Percentiles rank a stretch among this genome's conserved stretches.
Evolutionary conservation across 1,140 invertebrate species (phyloP).

Genomic region (Euura lappo): DNA sequence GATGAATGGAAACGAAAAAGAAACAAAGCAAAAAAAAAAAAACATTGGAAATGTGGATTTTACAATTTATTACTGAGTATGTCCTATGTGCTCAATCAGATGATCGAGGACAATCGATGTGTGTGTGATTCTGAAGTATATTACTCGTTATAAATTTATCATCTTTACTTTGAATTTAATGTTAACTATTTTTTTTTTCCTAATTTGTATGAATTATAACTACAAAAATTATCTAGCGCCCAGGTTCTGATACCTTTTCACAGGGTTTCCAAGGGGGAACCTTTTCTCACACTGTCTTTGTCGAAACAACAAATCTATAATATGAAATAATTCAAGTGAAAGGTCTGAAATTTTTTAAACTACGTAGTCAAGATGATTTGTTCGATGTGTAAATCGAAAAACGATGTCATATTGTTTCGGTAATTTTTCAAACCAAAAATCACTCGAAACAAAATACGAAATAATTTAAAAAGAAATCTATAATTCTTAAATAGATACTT

Average conservation of each 20-base stretch:
- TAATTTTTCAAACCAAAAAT: background rate
- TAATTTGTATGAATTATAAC: background rate
- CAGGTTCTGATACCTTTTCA: background rate
- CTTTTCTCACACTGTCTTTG: background rate
- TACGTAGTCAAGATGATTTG: background rate
- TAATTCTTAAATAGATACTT: constrained; percentile 47
- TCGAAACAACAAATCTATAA: too few relatives aligned
- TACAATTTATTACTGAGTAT: too few relatives aligned
- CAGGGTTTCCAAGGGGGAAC: background rate
- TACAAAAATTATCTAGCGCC: background rate
- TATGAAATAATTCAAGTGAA: background rate
- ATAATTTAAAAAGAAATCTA: constrained; percentile 37
- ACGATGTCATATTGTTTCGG: background rate
- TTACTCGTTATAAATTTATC: background rate
- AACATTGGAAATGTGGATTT: too few relatives aligned
- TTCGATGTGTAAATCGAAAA: too few relatives aligned
- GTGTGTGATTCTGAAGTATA: background rate
- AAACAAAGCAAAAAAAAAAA: background rate
- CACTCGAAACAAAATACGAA: constrained; percentile 25
- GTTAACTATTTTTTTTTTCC: background rate
- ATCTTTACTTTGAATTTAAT: background rate
- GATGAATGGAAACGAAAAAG: background rate
- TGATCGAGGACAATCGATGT: background rate
- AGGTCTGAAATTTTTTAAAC: background rate
- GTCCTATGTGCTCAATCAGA: background rate